A percentile compares a stretch with the other conserved stretches of the same genome.
Conservation (phyloP, 2,888 invertebrate genomes). For the Andrena trimmerana region DNA sequence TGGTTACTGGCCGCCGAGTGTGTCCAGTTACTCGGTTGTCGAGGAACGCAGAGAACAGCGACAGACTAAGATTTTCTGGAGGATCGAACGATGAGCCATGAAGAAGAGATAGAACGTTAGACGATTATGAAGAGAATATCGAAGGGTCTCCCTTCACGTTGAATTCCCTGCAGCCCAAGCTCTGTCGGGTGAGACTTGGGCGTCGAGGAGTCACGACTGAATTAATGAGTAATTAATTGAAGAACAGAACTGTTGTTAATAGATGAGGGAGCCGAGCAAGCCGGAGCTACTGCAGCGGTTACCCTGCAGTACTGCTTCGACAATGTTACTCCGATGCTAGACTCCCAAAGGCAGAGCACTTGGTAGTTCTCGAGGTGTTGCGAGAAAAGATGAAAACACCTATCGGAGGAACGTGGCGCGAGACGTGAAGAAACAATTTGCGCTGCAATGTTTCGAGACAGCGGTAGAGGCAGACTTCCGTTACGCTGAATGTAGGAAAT, state of each 20-base stretch:
- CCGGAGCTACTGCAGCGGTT: not conserved
- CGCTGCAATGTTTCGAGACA: not conserved
- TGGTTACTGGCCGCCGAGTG: constrained; percentile 63
- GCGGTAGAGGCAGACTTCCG: not conserved
- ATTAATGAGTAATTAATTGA: constrained; percentile 20
- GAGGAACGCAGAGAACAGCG: constrained; percentile 13
- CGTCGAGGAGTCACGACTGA: not conserved
- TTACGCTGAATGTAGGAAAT: constrained; percentile 3
- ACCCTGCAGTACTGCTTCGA: not conserved
- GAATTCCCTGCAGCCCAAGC: constrained; percentile 20
- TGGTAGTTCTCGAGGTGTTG: constrained; percentile 22
- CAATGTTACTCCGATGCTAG: not conserved
- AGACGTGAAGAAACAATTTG: constrained; percentile 1
- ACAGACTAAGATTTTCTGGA: not conserved
- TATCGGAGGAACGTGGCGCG: not conserved
- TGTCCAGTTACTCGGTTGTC: constrained; percentile 64
- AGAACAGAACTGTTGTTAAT: not conserved
- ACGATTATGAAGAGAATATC: not conserved
- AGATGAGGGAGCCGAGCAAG: not conserved
- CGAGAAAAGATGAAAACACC: not conserved
- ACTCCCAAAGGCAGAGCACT: not conserved
- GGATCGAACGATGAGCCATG: constrained; percentile 34
- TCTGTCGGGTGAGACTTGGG: constrained; percentile 34
- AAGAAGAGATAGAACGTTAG: constrained; percentile 9
- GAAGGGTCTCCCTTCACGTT: not conserved